Base-by-base conservation (phyloP, 2,888 invertebrate genomes). In the Branchellion lobata region DNA sequence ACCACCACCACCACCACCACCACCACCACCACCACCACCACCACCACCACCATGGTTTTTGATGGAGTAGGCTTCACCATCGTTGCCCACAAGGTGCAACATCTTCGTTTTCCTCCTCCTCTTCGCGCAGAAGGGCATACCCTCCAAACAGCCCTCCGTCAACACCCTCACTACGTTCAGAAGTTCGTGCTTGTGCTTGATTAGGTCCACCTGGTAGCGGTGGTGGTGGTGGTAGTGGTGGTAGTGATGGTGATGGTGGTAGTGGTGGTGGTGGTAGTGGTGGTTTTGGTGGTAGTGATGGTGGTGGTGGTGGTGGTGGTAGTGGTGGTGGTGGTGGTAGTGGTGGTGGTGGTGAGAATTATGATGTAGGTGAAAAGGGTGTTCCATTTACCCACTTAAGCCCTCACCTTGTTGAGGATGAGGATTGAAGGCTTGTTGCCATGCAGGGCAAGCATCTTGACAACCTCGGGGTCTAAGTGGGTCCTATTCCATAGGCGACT, bases 351-450 rank as follows among this genome's bases (percentile, higher is more conserved):
- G 24, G 24, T 18, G n/a, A 57, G 21, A 57, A 18, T 57, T 18
- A 24, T 57, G 61, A 57, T 57, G 3, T 14, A 14, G 5, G 24
- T 57, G 21, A 40, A 40, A 14, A 40, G 40, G 14, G 21, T 57
- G n/a, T 57, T 57, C 5, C 21, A 57, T 24, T 24, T 57, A 57
- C 61, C 11, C 3, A n/a, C 21, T 2, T 18, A 34, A 24, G 1
- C 33, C 85, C 88, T 86, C 76, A 93, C 92, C 90, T 98, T 98
- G 87, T 98, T 99, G 27, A 98, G 88, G 80, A 97, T 91, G 27
- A 98, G 89, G 84, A 96, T 91, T 0, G 89, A 86, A n/a, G 87
- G 87, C 77, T 89, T 88, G 14, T 87, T 84, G 34, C 90, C 88
- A 85, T 91, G 89, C 11, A 90, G 86, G 82, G 92, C 89, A 1